Base-by-base conservation (phyloP, 2,113 vertebrate genomes). In the Prolemur simus region DNA sequence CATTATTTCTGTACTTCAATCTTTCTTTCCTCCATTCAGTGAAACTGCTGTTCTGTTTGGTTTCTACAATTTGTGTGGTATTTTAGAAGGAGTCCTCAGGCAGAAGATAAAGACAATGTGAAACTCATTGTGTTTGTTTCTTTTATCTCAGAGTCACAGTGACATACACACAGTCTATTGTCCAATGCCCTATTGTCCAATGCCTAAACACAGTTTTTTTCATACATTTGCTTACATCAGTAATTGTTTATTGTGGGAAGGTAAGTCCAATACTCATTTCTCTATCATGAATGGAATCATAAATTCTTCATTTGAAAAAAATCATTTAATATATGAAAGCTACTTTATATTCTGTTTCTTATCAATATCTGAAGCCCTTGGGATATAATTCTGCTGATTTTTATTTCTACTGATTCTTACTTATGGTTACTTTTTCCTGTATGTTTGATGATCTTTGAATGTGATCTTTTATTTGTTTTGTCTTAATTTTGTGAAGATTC, bases 221-320 rank as follows among this genome's bases (percentile, higher is more conserved):
- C 10, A 37, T 68, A 17, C 23, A 27, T 91, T 94, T 90, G 21
- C 82, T 10, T 89, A 86, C n/a, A 91, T 45, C 39, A 85, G 37
- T 25, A 77, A 8, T 34, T 85, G 17, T 84, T 54, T 60, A 32
- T 8, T 60, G 21, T 96, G 21, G 49, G 56, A 86, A 42, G 42
- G 12, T 68, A 83, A 89, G 39, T 34, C 42, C 12, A 18, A 64
- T 32, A 58, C 5, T 34, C 49, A 84, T 37, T 84, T 74, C 32
- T 90, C 10, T 32, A 76, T n/a, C 29, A 18, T n/a, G n/a, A 52
- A 42, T 87, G 6, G 58, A 82, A 86, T 84, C 27, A 80, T 58
- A 95, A 95, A 83, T 86, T 78, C 45, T 85, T 92, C 23, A 56
- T 91, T 86, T 80, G 47, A 64, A 87, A 95, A 77, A 81, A 23